Evolutionary conservation across 2,888 invertebrate species (phyloP), one percentile per base, ranked within the genome.

Genomic region (Hofmannophila pseudospretella): DNA sequence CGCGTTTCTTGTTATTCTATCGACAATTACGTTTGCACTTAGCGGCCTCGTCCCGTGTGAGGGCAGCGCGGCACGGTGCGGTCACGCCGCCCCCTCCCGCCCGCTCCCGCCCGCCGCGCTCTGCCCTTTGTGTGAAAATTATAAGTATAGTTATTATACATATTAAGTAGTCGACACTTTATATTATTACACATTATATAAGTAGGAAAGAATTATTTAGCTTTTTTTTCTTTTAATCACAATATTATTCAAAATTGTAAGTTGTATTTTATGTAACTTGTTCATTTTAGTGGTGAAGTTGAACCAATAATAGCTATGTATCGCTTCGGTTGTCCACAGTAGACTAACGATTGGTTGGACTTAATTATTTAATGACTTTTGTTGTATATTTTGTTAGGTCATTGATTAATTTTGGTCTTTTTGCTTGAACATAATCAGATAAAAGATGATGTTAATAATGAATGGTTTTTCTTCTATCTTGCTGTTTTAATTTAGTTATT

Each of bases 301-400:
- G 66, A 69, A 65, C 62, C 70, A 59, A 39, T 30, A 37, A 60
- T 67, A 65, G 62, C 61, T 64, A 58, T 66, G 67, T 72, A 71
- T 75, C 59, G 69, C 72, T 73, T 71, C 68, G 68, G 63, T 67
- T 67, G 76, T 70, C 69, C 73, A 64, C 69, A 61, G 62, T 73
- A 70, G 63, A 77, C 73, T 75, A 74, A 76, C 72, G 63, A 74
- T 71, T 70, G 72, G 77, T 76, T 76, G 76, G 81, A 82, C 85
- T 77, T 69, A 75, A 85, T 86, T 85, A 84, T 84, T 84, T 81
- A 76, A 86, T 86, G 86, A 85, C 86, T 85, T 85, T 86, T 86
- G 86, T 86, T 86, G 86, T 86, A 86, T 86, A 86, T 86, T 85
- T 86, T 86, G 86, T 86, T 86, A 84, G 85, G 86, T 86, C 86